A percentile compares a stretch with the other conserved stretches of the same genome.
These are phyloP conservation scores for Ditylenchus dipsaci DNA, from an alignment of 1,140 invertebrate species.

Conservation along the genomic window DNA sequence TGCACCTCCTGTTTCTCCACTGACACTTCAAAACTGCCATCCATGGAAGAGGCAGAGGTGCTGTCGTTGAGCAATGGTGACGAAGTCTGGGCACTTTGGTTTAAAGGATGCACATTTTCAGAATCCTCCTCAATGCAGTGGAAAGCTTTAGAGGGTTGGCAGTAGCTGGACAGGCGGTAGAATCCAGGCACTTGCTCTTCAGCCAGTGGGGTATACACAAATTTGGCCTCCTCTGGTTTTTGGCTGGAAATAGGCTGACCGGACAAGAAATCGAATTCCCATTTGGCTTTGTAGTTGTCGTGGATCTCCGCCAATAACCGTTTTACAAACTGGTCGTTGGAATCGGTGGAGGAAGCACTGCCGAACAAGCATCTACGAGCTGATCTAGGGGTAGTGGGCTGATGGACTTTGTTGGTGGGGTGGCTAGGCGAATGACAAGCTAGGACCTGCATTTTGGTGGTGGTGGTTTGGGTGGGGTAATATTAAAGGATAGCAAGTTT, in stretches of 20 bases:
- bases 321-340: conserved; percentile 1
- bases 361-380: neutral
- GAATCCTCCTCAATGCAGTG: neutral
- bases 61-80: neutral
- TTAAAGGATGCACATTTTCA: neutral
- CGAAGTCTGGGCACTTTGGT: neutral
- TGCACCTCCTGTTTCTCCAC: too few relatives aligned
- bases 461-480: neutral
- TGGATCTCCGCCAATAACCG: neutral
- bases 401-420: neutral
- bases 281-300: neutral
- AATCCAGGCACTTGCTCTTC: neutral
- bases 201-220: neutral
- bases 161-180: neutral
- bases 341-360: neutral
- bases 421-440: neutral
- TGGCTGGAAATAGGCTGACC: neutral
- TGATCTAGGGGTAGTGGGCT: neutral
- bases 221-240: neutral
- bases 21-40: too few relatives aligned
- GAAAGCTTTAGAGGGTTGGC: neutral
- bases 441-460: neutral
- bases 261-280: neutral
- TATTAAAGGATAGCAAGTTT: neutral
- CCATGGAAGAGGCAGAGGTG: neutral